Conservation (phyloP, 2,113 vertebrate genomes). For the Tetrao urogallus region DNA sequence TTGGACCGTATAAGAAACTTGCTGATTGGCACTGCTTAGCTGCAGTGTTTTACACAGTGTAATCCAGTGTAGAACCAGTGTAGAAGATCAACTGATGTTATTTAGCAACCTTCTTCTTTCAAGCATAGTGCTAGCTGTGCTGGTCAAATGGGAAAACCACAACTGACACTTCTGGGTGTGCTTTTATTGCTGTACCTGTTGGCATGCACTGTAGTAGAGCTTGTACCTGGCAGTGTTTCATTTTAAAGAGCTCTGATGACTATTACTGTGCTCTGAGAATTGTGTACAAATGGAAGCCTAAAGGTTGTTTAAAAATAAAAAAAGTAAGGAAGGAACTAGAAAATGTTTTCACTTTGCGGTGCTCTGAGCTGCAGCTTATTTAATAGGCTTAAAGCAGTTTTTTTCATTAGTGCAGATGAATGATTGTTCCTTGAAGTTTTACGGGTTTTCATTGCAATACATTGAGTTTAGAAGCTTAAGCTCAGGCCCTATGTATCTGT, state of each 20-base stretch:
- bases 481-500: neutral
- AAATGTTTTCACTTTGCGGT: neutral
- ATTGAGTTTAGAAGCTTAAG: neutral
- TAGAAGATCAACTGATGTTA: neutral
- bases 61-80: too few relatives aligned
- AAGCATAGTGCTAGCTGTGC: neutral
- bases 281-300: neutral
- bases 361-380: neutral
- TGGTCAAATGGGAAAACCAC: neutral
- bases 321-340: neutral
- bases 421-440: neutral
- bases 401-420: neutral
- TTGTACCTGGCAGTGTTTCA: neutral
- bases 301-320: neutral
- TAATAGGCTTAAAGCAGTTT: neutral
- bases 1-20: neutral
- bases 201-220: neutral
- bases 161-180: neutral
- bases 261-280: rapidly evolving
- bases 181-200: neutral
- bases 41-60: neutral
- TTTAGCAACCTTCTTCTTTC: neutral
- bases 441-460: neutral
- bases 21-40: neutral
- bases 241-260: neutral